Evolutionary conservation across 2,113 vertebrate species (phyloP), one percentile per base, ranked within the genome.

Genomic region (Zosterops japonicus): DNA sequence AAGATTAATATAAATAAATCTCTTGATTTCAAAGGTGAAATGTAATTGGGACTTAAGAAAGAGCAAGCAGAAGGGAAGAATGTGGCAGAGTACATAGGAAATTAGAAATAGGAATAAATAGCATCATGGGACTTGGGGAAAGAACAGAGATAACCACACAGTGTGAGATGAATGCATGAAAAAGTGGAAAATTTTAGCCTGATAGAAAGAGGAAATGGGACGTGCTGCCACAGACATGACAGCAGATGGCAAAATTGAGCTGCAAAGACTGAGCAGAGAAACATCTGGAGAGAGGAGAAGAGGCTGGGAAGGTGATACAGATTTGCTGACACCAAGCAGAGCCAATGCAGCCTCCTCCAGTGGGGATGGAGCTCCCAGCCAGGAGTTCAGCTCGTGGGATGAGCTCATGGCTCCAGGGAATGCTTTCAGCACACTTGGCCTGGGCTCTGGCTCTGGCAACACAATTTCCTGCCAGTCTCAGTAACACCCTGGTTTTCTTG

Each of bases 181-280:
- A 93, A 89, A 79, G 83, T 60, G 69, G 90, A 91, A 95, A 83
- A 87, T 74, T 94, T 87, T 64, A 53, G 64, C 53, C 29, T 63
- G 22, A 17, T 35, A 22, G 47, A n/a, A 75, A 80, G 52, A 67
- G 53, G 75, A 89, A 64, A 36, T 7, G 21, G 61, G 49, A 63
- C 0, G 24, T 84, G 67, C 18, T 94, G 87, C 91, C 1, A 6
- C 63, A 63, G 39, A 55, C 3, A 2, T 24, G 81, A 91, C 95
- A 95, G 95, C 89, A 97, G 96, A 86, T 96, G 96, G 94, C 96
- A 97, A 95, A 83, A 89, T 85, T 64, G 96, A 97, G 93, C 87
- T 84, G 25, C 61, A 52, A 46, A 92, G 72, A 31, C 27, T 17
- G 35, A 47, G 39, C 50, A 68, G 67, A n/a, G 70, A 44, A 89